A percentile compares a stretch with the other conserved stretches of the same genome.
These are phyloP conservation scores for Apeltes quadracus DNA, from an alignment of 2,113 vertebrate species.

Conservation along the genomic window DNA sequence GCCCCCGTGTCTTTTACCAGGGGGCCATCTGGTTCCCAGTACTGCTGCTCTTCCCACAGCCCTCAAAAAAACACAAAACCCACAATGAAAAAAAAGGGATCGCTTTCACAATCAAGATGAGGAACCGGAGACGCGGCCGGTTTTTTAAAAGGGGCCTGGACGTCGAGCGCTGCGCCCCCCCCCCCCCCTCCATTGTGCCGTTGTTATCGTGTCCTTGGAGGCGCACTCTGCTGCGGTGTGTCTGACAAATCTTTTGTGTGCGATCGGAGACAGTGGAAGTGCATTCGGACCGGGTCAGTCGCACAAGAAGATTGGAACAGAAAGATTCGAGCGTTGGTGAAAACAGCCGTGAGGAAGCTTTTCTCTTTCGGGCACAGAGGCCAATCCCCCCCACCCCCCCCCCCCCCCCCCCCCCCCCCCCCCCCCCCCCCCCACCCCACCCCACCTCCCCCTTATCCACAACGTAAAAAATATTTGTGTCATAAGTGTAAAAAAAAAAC, in stretches of 20 bases:
- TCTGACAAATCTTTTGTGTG: constrained; percentile 40
- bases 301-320: constrained; percentile 12
- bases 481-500: constrained; percentile 3
- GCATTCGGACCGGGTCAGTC: constrained; percentile 29
- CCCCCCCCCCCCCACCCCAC: too few relatives aligned
- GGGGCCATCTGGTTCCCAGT: constrained; percentile 71
- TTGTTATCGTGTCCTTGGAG: constrained; percentile 59
- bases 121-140: constrained; percentile 62
- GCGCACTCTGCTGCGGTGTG: constrained; percentile 40
- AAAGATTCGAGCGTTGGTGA: constrained; percentile 20
- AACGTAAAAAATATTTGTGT: too few relatives aligned
- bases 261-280: constrained; percentile 48
- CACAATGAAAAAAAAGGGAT: constrained; percentile 67
- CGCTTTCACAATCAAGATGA: constrained; percentile 70
- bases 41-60: constrained; percentile 67
- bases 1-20: constrained; percentile 67
- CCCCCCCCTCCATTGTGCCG: constrained; percentile 58
- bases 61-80: constrained; percentile 50
- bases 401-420: too few relatives aligned
- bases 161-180: constrained; percentile 42
- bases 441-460: too few relatives aligned
- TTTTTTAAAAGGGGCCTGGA: constrained; percentile 61
- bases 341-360: too few relatives aligned
- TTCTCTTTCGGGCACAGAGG: too few relatives aligned
- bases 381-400: too few relatives aligned